Conservation (phyloP, 2,113 vertebrate genomes). For the Hemiprocne comata region DNA sequence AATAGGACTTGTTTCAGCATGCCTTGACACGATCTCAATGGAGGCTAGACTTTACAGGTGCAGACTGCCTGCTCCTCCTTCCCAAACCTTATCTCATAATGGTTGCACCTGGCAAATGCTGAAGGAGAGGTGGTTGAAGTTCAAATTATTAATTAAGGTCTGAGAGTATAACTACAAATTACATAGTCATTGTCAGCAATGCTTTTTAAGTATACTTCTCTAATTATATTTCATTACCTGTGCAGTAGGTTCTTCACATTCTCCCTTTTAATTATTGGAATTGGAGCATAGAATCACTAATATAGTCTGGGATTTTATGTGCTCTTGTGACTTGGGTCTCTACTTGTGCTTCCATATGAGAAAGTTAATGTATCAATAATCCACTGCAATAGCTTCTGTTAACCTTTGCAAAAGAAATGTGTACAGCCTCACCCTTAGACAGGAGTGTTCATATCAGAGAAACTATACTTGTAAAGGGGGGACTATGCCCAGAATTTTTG, state of each 20-base stretch:
- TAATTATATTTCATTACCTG: constrained; percentile 44
- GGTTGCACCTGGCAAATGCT: not conserved
- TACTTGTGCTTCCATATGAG: not conserved
- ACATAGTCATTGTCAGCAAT: constrained; percentile 26
- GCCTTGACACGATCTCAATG: accelerated
- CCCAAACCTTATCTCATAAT: not conserved
- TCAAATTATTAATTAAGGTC: constrained; percentile 30
- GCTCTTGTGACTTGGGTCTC: not conserved
- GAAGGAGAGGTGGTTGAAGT: not conserved
- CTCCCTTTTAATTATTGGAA: constrained; percentile 42
- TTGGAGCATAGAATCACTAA: constrained; percentile 3
- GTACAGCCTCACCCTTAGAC: not conserved
- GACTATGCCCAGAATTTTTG: not conserved
- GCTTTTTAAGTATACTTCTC: constrained; percentile 22
- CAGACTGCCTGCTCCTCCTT: not conserved
- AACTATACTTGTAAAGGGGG: not conserved
- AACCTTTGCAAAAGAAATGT: not conserved
- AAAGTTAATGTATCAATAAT: not conserved
- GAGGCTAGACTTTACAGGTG: not conserved
- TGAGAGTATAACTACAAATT: constrained; percentile 28
- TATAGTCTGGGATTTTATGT: constrained; percentile 41
- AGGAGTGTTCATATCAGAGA: not conserved
- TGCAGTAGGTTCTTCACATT: not conserved
- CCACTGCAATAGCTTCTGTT: not conserved
- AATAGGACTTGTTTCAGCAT: not conserved